phyloP scores from a whole-genome alignment of 2,113 vertebrate species.

The Crocuta crocuta region DNA sequence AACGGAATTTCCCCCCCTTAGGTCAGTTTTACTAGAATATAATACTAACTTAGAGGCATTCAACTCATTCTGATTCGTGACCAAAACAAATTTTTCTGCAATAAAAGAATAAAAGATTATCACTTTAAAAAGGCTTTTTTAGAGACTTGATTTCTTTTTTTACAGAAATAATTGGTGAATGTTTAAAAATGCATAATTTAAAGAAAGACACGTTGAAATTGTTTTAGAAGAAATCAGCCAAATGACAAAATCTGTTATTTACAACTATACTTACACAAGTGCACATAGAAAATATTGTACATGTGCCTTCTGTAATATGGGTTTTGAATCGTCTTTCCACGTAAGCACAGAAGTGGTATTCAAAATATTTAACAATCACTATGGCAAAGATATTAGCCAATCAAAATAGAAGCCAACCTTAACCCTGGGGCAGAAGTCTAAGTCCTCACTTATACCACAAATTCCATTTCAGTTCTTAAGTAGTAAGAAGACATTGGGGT shows the following conservation, averaged over 20 bases:
- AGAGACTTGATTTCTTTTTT: constrained; percentile 45
- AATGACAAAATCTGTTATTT: constrained; percentile 42
- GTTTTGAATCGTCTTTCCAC: constrained; percentile 40
- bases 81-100: constrained; percentile 60
- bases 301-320: background rate
- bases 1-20: background rate
- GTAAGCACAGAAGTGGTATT: background rate
- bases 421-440: background rate
- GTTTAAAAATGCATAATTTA: constrained; percentile 12
- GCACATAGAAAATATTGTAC: constrained; percentile 11
- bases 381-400: background rate
- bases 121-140: constrained; percentile 22
- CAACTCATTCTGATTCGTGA: constrained; percentile 62
- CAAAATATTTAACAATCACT: constrained; percentile 40
- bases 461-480: background rate
- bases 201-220: constrained; percentile 22
- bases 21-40: constrained; percentile 50
- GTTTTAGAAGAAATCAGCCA: background rate
- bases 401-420: constrained; percentile 1
- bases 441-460: background rate
- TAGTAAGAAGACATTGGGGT: background rate
- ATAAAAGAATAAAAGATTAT: constrained; percentile 45
- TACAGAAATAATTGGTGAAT: constrained; percentile 56
- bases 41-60: constrained; percentile 72
- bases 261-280: background rate